phyloP scores from a whole-genome alignment of 2,113 vertebrate species.

The Myotis brandtii region DNA sequence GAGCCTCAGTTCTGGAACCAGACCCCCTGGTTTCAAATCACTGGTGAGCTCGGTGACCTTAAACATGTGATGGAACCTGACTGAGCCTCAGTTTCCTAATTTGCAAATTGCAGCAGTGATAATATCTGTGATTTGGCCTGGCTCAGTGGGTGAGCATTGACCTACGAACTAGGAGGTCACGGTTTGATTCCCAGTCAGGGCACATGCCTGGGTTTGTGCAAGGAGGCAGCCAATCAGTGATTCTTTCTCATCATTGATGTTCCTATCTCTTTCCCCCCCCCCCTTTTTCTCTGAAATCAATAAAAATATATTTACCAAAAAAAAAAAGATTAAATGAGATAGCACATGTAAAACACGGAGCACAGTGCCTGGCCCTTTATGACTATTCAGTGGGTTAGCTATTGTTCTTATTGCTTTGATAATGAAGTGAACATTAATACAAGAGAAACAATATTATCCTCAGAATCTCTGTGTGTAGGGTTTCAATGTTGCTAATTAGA shows the following conservation, averaged over 20 bases:
- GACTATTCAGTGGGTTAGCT: background rate
- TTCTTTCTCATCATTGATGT: too few relatives aligned
- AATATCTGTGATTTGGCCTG: too few relatives aligned
- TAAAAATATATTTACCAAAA: too few relatives aligned
- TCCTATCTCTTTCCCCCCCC: too few relatives aligned
- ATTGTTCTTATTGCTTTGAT: background rate
- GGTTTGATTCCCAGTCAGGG: too few relatives aligned
- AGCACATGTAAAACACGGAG: background rate
- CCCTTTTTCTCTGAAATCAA: too few relatives aligned
- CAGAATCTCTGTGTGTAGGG: background rate
- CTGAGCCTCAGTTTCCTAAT: background rate
- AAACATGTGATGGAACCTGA: background rate
- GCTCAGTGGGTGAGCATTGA: too few relatives aligned
- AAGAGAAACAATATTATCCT: background rate
- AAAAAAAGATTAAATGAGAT: background rate
- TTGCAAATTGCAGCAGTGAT: background rate
- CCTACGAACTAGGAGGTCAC: too few relatives aligned
- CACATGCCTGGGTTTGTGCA: too few relatives aligned
- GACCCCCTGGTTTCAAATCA: background rate
- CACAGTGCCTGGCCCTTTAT: background rate
- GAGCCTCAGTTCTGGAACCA: background rate
- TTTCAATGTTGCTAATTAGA: conserved; percentile 10
- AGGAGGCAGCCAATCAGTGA: too few relatives aligned
- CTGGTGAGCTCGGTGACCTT: background rate
- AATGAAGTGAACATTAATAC: background rate